Percentiles rank a stretch among this genome's conserved stretches.
Conservation (phyloP, 2,797 vertebrate species). For the Morelia viridis region DNA sequence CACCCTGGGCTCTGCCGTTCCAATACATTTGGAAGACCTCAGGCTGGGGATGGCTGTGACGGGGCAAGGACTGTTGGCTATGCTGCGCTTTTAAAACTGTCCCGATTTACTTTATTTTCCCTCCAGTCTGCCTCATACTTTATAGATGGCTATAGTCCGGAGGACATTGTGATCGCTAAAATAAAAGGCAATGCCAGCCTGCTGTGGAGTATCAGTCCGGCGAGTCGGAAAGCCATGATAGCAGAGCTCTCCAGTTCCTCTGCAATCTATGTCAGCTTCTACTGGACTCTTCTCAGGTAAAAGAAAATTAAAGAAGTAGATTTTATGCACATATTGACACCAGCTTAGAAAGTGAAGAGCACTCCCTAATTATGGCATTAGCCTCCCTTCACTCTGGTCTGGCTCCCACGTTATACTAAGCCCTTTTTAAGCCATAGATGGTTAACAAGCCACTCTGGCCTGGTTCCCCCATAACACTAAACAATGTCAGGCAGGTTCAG, state of each 20-base stretch:
- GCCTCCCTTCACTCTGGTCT: neutral
- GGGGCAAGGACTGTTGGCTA: neutral
- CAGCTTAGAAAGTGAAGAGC: neutral
- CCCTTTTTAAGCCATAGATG: neutral
- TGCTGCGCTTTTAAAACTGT: neutral
- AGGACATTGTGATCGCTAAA: slow-evolving; percentile 71
- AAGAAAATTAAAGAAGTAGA: neutral
- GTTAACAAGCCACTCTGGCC: neutral
- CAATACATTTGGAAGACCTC: neutral
- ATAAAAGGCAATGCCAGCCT: slow-evolving; percentile 77
- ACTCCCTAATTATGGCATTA: neutral
- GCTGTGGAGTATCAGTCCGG: slow-evolving; percentile 75
- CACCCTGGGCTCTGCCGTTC: neutral
- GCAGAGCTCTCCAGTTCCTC: slow-evolving; percentile 71
- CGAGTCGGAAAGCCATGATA: slow-evolving; percentile 67
- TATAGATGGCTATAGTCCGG: slow-evolving; percentile 70
- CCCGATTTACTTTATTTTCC: neutral
- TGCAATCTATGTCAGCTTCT: slow-evolving; percentile 70
- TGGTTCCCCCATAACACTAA: neutral
- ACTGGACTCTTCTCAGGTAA: slow-evolving; percentile 71
- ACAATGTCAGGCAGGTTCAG: neutral
- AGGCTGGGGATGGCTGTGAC: neutral
- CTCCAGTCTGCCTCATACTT: slow-evolving; percentile 71
- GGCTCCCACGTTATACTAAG: neutral
- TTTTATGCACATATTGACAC: neutral